Evolutionary conservation across 2,888 invertebrate genomes (phyloP), one percentile per base, ranked within the genome.

Genomic region (Stenoptilia bipunctidactyla): DNA sequence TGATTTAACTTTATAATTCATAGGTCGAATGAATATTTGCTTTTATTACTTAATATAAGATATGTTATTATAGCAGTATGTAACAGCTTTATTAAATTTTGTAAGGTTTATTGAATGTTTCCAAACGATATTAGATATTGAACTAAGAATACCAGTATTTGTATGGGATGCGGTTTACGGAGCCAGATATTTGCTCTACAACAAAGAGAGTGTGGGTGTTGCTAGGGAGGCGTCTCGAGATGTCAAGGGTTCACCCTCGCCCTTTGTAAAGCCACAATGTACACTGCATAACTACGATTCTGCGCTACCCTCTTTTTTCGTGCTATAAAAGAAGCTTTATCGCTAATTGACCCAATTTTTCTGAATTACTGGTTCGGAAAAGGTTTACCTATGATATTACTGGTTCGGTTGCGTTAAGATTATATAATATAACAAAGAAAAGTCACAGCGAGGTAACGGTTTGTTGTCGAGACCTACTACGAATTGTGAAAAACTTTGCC

Each of bases 301-400:
- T 50, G 49, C 50, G 41, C 48, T 60, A 60, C 71, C 66, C 65
- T 63, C 51, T 47, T 52, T 55, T 58, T 52, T 60, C 56, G 55
- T 58, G 60, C 61, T 66, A 61, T 53, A 52, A 52, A 53, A 52
- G 50, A 52, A 59, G 60, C 64, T 67, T 65, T 65, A 56, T 65
- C 57, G 48, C 59, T 73, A 77, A 79, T 77, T 79, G 74, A 79
- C 75, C 76, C 57, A 77, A 74, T 76, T 79, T 66, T 63, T 60
- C 49, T 51, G 57, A 58, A 48, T 44, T 25, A 25, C 25, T 5
- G 25, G 5, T 25, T 6, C 25, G 9, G 5, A 25, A 25, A 9
- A 25, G 9, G 25, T 5, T 9, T 25, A 25, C 5, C 25, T 6
- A 6, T 25, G 25, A 9, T 25, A 5, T 25, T 9, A 9, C 9